Evolutionary conservation across 2,113 vertebrate genomes (phyloP).

Genomic region (Drymodes brunneopygia): DNA sequence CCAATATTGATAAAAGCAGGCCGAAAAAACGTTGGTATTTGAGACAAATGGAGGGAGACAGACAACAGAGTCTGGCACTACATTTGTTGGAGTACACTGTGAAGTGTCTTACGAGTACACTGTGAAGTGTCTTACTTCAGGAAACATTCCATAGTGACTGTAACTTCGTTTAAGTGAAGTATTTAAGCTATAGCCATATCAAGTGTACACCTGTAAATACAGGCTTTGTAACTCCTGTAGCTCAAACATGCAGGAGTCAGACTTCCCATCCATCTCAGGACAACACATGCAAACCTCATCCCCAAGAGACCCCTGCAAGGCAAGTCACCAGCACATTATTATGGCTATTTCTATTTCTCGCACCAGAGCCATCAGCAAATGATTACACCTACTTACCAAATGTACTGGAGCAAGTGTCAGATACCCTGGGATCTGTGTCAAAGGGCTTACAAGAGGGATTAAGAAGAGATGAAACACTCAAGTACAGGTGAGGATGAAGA

Average conservation of each 20-base stretch:
- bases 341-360: neutral
- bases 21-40: neutral
- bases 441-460: neutral
- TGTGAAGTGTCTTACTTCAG: neutral
- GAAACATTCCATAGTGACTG: neutral
- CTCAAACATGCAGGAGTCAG: fast-evolving
- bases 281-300: neutral
- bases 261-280: neutral
- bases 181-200: neutral
- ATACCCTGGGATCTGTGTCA: neutral
- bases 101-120: too few species aligned
- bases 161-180: neutral
- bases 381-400: neutral
- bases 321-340: neutral
- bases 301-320: neutral
- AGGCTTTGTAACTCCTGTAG: neutral
- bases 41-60: neutral
- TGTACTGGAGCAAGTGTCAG: neutral
- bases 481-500: neutral
- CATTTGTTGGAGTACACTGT: neutral
- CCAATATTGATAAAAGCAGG: neutral
- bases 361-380: neutral
- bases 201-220: neutral
- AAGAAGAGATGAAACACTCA: neutral
- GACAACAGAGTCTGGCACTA: neutral